Evolutionary conservation across 1,140 invertebrate genomes (phyloP).

Genomic region (Heliconius congener): DNA sequence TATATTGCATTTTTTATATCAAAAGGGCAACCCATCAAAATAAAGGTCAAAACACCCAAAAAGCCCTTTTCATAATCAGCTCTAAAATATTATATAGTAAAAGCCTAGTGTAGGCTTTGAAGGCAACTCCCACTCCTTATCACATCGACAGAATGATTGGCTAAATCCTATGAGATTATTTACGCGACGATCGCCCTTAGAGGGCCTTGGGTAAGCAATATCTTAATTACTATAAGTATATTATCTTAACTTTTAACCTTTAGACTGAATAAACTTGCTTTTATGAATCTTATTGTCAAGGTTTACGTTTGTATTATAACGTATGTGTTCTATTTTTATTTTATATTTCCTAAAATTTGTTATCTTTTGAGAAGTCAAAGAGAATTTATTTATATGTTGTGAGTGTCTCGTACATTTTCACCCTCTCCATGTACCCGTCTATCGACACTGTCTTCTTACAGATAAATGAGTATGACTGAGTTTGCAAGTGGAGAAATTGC

Average conservation of each 20-base stretch:
- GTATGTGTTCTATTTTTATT: no score
- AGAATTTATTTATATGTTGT: no score
- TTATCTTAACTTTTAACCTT: not conserved
- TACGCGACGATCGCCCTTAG: not conserved
- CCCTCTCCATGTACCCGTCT: no score
- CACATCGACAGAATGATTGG: constrained; percentile 22
- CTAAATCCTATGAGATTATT: constrained; percentile 9
- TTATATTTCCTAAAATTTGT: no score
- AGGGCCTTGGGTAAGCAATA: not conserved
- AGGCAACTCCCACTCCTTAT: not conserved
- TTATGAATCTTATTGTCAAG: not conserved
- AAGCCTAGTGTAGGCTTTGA: constrained; percentile 7
- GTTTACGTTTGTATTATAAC: not conserved
- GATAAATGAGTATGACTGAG: no score
- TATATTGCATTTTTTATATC: not conserved
- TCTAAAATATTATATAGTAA: not conserved
- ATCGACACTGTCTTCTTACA: no score
- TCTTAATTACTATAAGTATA: not conserved
- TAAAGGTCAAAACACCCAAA: not conserved
- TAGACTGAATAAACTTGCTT: not conserved
- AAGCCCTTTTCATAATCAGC: not conserved
- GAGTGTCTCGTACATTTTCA: no score
- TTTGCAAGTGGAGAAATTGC: no score
- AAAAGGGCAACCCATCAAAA: not conserved
- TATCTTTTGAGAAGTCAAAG: no score